phyloP scores from a whole-genome alignment of 2,888 invertebrate genomes.

The Liopterus haemorrhoidalis region DNA sequence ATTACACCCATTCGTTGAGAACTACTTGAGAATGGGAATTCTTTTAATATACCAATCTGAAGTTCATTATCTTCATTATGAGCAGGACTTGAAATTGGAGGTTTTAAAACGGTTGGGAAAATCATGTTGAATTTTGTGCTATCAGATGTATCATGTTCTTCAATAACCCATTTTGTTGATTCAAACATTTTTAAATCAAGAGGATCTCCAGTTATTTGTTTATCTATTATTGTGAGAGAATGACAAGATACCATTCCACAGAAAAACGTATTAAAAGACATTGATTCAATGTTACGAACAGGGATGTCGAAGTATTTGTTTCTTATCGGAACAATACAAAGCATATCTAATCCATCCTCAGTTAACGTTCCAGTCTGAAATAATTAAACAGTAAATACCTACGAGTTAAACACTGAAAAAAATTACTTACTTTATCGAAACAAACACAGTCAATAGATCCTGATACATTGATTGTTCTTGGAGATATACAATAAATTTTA shows the following conservation, averaged over 20 bases:
- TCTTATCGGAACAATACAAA: conserved; percentile 75
- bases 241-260: conserved; percentile 89
- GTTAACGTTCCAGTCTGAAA: conserved; percentile 89
- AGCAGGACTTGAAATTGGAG: conserved; percentile 42
- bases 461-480: conserved; percentile 86
- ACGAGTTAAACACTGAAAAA: neutral
- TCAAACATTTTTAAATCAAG: conserved; percentile 96
- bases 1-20: conserved; percentile 89
- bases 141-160: conserved; percentile 81
- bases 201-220: conserved; percentile 85
- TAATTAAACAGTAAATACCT: conserved; percentile 26
- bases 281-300: conserved; percentile 46
- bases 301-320: conserved; percentile 47
- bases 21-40: conserved; percentile 74
- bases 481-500: conserved; percentile 85
- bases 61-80: conserved; percentile 46
- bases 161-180: conserved; percentile 84
- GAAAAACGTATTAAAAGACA: conserved; percentile 44
- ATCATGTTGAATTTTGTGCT: conserved; percentile 79
- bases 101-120: conserved; percentile 79
- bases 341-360: conserved; percentile 92
- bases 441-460: conserved; percentile 85
- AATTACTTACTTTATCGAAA: conserved; percentile 71
- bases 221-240: conserved; percentile 84
- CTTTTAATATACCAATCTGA: conserved; percentile 62